Evolutionary conservation across 2,797 vertebrate species (phyloP), one percentile per base, ranked within the genome.

Genomic region (Streptopelia turtur): DNA sequence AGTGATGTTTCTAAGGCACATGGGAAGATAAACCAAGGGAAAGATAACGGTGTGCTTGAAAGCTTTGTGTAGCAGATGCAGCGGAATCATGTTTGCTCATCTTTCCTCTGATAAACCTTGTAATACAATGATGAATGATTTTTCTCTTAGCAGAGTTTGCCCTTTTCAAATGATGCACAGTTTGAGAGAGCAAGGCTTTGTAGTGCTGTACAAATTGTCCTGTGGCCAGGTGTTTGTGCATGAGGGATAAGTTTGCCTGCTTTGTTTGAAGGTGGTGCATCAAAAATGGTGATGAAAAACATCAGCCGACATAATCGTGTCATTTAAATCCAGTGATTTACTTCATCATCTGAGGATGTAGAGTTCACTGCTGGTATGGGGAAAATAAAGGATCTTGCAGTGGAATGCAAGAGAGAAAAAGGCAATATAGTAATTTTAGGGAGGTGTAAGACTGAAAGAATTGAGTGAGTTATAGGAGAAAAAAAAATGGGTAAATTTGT

Each of bases 111-210:
- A 66, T 76, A 52, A 82, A 59, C 35, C 21, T 52, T 65, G 15
- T 45, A 63, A 59, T 69, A 27, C 28, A 31, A 49, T 23, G 55
- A 39, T 63, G 55, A 61, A 50, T 13, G 56, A 66, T 80, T 70
- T 17, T 68, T 87, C 53, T 85, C 37, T 41, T 33, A 77, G 77
- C 65, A 83, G 60, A 87, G 43, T 69, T 90, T 84, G n/a, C 60
- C 52, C 78, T 92, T 93, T 91, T 71, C 68, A 91, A 69, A 41
- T 37, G 43, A 68, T 0, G 0, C 37, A 11, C 0, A 0, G 60
- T 87, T 82, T 70, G 84, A 82, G 77, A 53, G 64, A 59, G 59
- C 7, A 13, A 79, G 81, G 83, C 55, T 79, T 74, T 56, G n/a
- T 79, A 37, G 49, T 14, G 16, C 56, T 25, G 57, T 59, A 88